Conservation (phyloP, 1,140 invertebrate species). For the Drosophila mayri region DNA sequence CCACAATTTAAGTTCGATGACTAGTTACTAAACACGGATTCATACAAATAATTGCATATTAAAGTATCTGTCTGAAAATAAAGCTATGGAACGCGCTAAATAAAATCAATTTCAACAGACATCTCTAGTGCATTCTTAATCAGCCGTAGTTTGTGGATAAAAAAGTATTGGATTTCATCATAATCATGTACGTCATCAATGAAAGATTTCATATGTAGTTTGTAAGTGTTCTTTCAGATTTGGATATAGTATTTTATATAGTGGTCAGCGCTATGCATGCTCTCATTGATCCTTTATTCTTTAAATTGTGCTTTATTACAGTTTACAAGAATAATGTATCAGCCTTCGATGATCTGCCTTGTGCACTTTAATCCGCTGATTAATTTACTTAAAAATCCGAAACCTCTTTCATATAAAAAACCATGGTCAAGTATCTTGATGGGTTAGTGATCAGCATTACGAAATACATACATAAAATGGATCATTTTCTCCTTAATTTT, state of each 20-base stretch:
- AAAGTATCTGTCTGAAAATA: slow-evolving; percentile 30
- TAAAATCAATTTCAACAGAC: slow-evolving; percentile 65
- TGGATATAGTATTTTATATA: background rate
- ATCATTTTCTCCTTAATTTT: background rate
- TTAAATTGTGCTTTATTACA: background rate
- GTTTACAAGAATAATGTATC: background rate
- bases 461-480: no score
- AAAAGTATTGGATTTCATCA: background rate
- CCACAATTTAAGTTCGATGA: slow-evolving; percentile 41
- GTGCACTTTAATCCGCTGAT: no score
- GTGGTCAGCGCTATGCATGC: background rate
- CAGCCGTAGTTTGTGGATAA: background rate
- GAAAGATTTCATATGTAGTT: background rate
- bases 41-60: slow-evolving; percentile 32
- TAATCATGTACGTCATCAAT: background rate
- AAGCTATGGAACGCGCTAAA: slow-evolving; percentile 50
- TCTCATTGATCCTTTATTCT: background rate
- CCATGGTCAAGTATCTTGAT: background rate
- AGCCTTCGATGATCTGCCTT: no score
- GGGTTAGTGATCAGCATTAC: background rate
- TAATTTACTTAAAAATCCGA: no score
- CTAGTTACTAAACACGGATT: slow-evolving; percentile 44
- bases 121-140: slow-evolving; percentile 7
- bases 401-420: no score
- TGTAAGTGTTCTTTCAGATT: background rate